These are phyloP conservation scores for Ephestia elutella DNA, from an alignment of 1,140 invertebrate genomes.

Conservation along the genomic window DNA sequence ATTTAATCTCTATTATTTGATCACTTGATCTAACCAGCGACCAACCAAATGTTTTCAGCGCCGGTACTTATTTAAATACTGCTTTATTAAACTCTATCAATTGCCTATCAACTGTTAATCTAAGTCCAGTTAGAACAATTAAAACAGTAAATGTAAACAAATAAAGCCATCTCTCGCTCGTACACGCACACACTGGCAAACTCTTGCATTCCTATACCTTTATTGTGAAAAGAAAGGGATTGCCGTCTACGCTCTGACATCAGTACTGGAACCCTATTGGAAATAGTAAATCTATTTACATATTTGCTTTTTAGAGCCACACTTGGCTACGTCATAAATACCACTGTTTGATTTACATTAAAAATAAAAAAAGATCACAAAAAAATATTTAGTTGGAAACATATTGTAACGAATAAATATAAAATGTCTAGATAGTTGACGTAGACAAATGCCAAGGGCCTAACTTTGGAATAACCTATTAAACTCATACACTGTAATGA, in stretches of 20 bases:
- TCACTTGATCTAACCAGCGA: too few relatives aligned
- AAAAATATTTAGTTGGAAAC: too few relatives aligned
- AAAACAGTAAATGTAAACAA: conserved; percentile 24
- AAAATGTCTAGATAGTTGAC: neutral
- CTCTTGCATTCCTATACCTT: conserved; percentile 72
- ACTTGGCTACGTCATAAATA: neutral
- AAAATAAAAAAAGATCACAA: too few relatives aligned
- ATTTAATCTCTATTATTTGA: too few relatives aligned
- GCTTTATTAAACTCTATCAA: neutral
- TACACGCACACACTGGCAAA: conserved; percentile 67
- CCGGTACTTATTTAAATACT: neutral
- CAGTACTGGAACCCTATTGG: conserved; percentile 72
- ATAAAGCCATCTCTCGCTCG: conserved; percentile 27
- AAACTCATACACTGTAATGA: too few relatives aligned
- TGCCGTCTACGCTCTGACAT: conserved; percentile 71
- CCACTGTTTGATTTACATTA: too few relatives aligned
- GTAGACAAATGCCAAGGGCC: neutral
- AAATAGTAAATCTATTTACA: conserved; percentile 11
- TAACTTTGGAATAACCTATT: neutral
- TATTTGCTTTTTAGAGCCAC: neutral
- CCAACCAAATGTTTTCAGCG: neutral
- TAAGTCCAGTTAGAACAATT: conserved; percentile 7
- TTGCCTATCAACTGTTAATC: neutral
- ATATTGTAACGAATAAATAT: neutral
- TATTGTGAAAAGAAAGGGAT: conserved; percentile 69